Evolutionary conservation across 2,113 vertebrate genomes (phyloP).

Genomic region (Anoplopoma fimbria): DNA sequence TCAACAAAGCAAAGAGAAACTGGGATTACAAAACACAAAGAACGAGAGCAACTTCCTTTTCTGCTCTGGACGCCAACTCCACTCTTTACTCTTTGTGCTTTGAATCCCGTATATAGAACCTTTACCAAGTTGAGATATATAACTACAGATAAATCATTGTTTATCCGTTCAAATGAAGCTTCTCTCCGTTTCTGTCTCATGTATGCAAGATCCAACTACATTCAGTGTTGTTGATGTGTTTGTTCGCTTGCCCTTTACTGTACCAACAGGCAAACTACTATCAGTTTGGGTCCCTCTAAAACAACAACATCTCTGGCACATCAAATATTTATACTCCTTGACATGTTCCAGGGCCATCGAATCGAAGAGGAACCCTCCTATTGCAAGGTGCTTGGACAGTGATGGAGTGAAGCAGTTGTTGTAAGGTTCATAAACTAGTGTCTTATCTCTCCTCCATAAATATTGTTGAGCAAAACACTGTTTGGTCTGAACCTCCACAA

Average conservation of each 20-base stretch:
- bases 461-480: background rate
- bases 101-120: too few species aligned
- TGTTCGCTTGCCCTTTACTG: background rate
- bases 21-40: background rate
- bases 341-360: background rate
- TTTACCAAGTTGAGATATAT: too few species aligned
- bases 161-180: background rate
- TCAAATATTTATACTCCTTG: background rate
- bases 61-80: too few species aligned
- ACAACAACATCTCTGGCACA: background rate
- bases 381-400: background rate
- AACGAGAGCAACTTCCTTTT: background rate
- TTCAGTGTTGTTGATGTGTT: background rate
- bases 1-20: background rate
- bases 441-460: background rate
- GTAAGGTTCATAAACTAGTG: background rate
- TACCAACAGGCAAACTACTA: background rate
- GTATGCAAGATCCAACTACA: background rate
- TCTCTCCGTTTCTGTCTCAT: background rate
- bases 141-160: background rate
- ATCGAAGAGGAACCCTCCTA: background rate
- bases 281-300: background rate
- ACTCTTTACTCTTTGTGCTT: too few species aligned
- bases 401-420: background rate
- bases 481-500: background rate